Base-by-base conservation (phyloP, 2,797 vertebrate species). In the Xerus rutilus region DNA sequence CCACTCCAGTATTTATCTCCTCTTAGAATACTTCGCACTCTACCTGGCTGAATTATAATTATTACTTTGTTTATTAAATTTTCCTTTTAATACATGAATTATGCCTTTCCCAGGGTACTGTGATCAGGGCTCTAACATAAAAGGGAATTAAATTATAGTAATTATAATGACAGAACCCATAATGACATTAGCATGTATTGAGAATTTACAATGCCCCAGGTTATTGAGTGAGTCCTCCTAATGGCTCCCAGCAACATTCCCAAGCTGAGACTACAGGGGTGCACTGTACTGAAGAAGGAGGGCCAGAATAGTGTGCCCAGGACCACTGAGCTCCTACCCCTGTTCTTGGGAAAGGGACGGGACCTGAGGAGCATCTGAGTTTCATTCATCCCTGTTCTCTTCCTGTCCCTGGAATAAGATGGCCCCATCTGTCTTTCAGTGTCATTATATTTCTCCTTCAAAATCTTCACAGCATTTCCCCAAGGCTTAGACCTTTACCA, bases 391-490 rank as follows among this genome's bases (percentile, higher is more conserved):
- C 23, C 54, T 23, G 5, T 54, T 67, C 79, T 93, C 74, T 39
- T 91, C 30, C 52, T 78, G 54, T 13, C 74, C 78, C 32, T 64
- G 43, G 23, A 93, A 91, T 77, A 59, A 86, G 73, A 67, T 32
- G 52, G 91, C 13, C 43, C 59, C 39, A 83, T 64, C 39, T 76
- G 83, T 79, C 70, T 95, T 64, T 81, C 82, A 83, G 32, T 91
- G 86, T 93, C 86, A 79, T 89, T 92, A 45, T 73, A 83, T 88
- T 85, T 96, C 77, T 90, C 86, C 87, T 95, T 95, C 70, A 69
- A 88, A 95, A 91, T 89, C 67, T 65, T 93, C 97, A 93, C 81
- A 92, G 78, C 70, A 83, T 82, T 92, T 94, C 69, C n/a, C 67
- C 21, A 87, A 93, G 97, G 90, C 54, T 85, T 69, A 88, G 30